Conservation (phyloP, 2,797 vertebrate species). For the Catamblyrhynchus diadema region DNA sequence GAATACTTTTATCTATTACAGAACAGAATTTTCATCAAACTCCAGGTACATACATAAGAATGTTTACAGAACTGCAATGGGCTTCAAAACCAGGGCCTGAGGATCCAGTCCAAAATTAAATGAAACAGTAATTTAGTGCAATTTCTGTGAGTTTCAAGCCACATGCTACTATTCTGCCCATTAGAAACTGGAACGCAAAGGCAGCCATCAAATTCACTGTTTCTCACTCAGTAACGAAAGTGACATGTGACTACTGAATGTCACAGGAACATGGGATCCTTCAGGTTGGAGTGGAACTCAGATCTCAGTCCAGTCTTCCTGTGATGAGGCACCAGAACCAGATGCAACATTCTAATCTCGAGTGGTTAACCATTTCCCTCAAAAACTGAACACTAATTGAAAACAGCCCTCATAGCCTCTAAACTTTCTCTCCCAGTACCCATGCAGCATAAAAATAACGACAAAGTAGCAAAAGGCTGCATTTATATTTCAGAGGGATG, state of each 20-base stretch:
- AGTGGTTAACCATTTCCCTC: neutral
- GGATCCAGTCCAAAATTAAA: neutral
- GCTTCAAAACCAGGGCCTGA: neutral
- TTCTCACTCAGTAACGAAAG: neutral
- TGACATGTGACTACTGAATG: neutral
- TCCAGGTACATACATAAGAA: neutral
- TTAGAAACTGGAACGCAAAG: neutral
- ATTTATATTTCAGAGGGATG: neutral
- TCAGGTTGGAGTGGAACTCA: neutral
- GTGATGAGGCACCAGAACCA: neutral
- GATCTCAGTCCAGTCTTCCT: neutral
- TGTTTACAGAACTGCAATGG: neutral
- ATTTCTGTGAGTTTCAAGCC: neutral
- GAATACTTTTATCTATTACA: neutral
- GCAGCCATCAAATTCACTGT: neutral
- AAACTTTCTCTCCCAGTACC: neutral
- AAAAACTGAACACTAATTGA: neutral
- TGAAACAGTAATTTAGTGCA: neutral
- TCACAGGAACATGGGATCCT: neutral
- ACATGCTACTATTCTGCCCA: neutral
- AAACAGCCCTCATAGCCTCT: neutral
- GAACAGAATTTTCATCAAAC: neutral
- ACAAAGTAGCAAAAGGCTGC: neutral
- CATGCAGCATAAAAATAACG: neutral
- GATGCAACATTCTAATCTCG: neutral